These are phyloP conservation scores for Phylloscopus whistleri DNA, from an alignment of 2,113 vertebrate genomes.

Conservation along the genomic window DNA sequence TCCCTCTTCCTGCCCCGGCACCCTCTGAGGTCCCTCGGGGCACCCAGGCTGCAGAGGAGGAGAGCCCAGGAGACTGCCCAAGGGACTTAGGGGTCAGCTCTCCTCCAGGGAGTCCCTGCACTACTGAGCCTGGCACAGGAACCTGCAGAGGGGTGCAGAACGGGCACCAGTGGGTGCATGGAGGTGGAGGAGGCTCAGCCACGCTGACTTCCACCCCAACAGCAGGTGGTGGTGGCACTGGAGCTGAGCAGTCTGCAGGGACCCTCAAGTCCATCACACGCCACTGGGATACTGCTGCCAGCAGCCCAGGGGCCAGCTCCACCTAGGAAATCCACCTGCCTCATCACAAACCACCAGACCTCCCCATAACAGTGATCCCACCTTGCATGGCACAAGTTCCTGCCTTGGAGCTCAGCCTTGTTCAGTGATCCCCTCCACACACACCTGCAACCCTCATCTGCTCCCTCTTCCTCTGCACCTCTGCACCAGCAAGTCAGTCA, in stretches of 20 bases:
- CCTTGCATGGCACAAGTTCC: accelerated
- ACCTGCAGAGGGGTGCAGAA: background rate
- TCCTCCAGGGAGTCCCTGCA: background rate
- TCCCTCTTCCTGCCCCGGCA: background rate
- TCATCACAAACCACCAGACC: background rate
- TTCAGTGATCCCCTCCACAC: background rate
- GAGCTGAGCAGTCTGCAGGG: background rate
- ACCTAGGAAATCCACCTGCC: background rate
- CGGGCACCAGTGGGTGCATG: background rate
- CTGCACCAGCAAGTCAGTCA: background rate
- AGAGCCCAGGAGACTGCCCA: background rate
- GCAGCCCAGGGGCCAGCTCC: background rate
- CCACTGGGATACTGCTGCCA: background rate
- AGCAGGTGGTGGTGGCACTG: background rate
- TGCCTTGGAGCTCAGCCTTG: background rate
- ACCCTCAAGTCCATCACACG: background rate
- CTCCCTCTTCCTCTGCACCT: background rate
- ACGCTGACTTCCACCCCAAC: background rate
- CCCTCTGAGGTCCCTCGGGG: background rate
- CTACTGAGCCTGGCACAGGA: background rate
- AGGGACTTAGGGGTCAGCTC: background rate
- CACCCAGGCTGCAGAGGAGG: background rate
- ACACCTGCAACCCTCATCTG: background rate
- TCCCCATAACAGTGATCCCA: background rate
- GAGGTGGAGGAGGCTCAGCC: background rate